Conservation (phyloP, 2,797 vertebrate genomes). For the Pipistrellus kuhlii region DNA sequence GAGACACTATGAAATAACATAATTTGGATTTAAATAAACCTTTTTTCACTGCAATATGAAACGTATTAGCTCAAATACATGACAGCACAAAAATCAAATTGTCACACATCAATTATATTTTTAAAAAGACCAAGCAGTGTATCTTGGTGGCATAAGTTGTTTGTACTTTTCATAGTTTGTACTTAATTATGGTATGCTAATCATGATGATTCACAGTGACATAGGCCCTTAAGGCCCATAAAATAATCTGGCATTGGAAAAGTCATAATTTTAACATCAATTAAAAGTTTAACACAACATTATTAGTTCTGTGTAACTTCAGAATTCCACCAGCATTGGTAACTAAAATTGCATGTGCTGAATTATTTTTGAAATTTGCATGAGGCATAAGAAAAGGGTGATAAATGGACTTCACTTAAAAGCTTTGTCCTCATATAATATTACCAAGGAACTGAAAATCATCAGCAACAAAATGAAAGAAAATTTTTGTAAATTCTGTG, state of each 20-base stretch:
- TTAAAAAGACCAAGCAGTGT: no score
- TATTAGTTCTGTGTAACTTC: not conserved
- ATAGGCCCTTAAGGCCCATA: not conserved
- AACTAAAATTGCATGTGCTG: not conserved
- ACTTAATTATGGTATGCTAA: not conserved
- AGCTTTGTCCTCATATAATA: not conserved
- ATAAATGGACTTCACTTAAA: conserved; percentile 39
- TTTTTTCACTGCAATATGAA: not conserved
- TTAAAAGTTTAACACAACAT: conserved; percentile 10
- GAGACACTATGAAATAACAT: not conserved
- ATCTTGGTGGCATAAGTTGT: not conserved
- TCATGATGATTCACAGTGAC: conserved; percentile 40
- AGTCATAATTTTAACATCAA: conserved; percentile 12
- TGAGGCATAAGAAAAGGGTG: not conserved
- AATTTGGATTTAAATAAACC: not conserved
- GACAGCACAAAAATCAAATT: not conserved
- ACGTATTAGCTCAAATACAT: not conserved
- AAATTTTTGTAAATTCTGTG: not conserved
- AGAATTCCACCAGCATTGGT: not conserved
- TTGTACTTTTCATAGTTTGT: not conserved
- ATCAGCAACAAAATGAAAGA: not conserved
- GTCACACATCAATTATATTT: not conserved
- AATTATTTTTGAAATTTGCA: conserved; percentile 51
- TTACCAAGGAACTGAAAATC: conserved; percentile 46
- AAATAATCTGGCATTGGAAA: not conserved